Percentiles rank a stretch among this genome's conserved stretches.
phyloP scores from a whole-genome alignment of 2,888 invertebrate genomes.

The Xanthia icteritia region DNA sequence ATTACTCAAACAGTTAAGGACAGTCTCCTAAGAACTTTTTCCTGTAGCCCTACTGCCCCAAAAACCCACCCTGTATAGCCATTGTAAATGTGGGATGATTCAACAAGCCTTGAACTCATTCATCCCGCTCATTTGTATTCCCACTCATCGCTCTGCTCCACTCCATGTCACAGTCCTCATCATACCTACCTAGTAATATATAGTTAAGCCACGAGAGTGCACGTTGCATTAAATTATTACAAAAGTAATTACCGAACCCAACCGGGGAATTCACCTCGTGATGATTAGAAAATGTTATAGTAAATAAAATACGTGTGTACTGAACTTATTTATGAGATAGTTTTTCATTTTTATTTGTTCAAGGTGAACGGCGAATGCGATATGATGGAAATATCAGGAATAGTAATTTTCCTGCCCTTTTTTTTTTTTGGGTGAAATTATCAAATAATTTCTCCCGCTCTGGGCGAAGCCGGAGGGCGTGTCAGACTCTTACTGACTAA shows the following conservation, averaged over 20 bases:
- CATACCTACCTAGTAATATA: constrained; percentile 8
- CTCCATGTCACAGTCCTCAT: neutral
- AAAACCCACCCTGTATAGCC: neutral
- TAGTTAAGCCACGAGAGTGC: constrained; percentile 30
- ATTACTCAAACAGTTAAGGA: too few species aligned
- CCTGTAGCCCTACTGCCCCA: too few species aligned
- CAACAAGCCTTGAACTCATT: neutral
- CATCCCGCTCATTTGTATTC: neutral
- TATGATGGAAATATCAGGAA: too few species aligned
- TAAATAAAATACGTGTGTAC: neutral
- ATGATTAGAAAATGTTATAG: constrained; percentile 19
- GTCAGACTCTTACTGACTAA: too few species aligned
- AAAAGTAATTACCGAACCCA: constrained; percentile 40
- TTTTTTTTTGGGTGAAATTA: too few species aligned
- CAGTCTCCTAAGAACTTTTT: too few species aligned
- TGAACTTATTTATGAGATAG: neutral
- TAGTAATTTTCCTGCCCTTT: too few species aligned
- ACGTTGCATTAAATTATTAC: constrained; percentile 53
- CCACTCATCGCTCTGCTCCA: constrained; percentile 13
- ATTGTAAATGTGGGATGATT: neutral
- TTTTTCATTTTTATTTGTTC: neutral
- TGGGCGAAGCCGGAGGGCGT: too few species aligned
- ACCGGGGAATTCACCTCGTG: constrained; percentile 20
- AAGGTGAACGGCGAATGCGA: too few species aligned
- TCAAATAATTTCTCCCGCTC: too few species aligned